These are phyloP conservation scores for Nasonia giraulti DNA, from an alignment of 1,140 invertebrate species.

Conservation along the genomic window DNA sequence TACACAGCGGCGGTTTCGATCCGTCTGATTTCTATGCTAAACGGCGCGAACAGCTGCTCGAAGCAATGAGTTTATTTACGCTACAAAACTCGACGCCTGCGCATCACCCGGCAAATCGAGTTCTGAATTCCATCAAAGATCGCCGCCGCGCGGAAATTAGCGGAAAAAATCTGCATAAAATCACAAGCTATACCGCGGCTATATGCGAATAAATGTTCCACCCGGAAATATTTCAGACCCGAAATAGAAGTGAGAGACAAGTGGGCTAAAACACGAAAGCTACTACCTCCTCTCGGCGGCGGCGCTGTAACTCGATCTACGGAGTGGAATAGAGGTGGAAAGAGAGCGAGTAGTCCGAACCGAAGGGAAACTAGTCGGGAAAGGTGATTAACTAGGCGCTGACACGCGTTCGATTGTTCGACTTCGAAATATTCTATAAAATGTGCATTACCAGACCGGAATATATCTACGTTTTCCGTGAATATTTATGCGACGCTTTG, in stretches of 20 bases:
- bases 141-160: neutral
- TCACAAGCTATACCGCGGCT: slow-evolving; percentile 56
- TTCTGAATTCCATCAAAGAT: neutral
- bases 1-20: slow-evolving; percentile 44
- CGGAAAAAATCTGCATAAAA: slow-evolving; percentile 43
- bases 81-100: neutral
- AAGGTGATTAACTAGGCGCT: slow-evolving; percentile 68
- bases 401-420: slow-evolving; percentile 62
- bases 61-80: slow-evolving; percentile 44
- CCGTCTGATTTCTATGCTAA: slow-evolving; percentile 34
- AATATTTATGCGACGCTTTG: neutral
- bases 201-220: neutral
- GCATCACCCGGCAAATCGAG: neutral
- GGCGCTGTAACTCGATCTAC: neutral
- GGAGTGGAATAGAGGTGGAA: neutral
- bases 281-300: slow-evolving; percentile 38
- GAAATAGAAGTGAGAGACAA: slow-evolving; percentile 53
- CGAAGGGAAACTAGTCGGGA: slow-evolving; percentile 58
- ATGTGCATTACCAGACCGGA: neutral
- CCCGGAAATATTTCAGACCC: slow-evolving; percentile 16
- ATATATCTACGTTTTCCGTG: neutral
- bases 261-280: slow-evolving; percentile 65
- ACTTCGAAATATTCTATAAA: slow-evolving; percentile 20
- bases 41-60: neutral
- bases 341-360: neutral